Evolutionary conservation across 1,140 invertebrate species (phyloP), one percentile per base, ranked within the genome.

Genomic region (Zaprionus africanus): DNA sequence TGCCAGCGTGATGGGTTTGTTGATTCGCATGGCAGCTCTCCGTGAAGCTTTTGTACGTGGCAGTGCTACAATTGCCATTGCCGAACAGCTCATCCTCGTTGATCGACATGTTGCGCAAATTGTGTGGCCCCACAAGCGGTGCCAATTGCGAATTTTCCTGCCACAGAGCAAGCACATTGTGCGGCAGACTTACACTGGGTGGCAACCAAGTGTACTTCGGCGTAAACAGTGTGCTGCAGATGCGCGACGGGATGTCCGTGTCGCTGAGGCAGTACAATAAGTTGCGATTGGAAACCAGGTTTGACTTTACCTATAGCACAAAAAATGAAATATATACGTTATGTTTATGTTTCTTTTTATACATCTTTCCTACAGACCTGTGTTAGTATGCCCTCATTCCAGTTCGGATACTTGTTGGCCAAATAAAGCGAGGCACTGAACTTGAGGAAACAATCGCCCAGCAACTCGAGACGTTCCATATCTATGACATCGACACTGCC

Each of bases 381-480:
- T 0, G 97, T 97, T 1, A 98, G 93, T 66, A 94, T 94, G 0
- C 98, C 97, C 92, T 99, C 98, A 73, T 95, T 94, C 65, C 94
- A 94, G 0, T 92, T 91, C 0, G 95, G 94, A 93, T 95, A 97
- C 57, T 94, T 94, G 71, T 95, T 94, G 82, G 95, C 96, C 12
- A 98, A 91, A 85, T 95, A 97, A 0, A 97, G 87, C 9, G 96
- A 96, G 12, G 94, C 93, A 4, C 95, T 95, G 78, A 97, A 96
- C 93, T 99, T 99, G 0, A 99, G 93, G 87, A 98, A 98, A 0
- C 97, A 96, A 93, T 99, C 98, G 0, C 98, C 98, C 17, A 99
- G 94, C 0, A 96, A 96, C 93, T 99, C 98, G 5, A 96, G 92
- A 5, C 97, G 93, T 92, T 99, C 98, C 73, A 98, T 94, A 91